Conservation (phyloP, 2,113 vertebrate species). For the Nymphicus hollandicus region DNA sequence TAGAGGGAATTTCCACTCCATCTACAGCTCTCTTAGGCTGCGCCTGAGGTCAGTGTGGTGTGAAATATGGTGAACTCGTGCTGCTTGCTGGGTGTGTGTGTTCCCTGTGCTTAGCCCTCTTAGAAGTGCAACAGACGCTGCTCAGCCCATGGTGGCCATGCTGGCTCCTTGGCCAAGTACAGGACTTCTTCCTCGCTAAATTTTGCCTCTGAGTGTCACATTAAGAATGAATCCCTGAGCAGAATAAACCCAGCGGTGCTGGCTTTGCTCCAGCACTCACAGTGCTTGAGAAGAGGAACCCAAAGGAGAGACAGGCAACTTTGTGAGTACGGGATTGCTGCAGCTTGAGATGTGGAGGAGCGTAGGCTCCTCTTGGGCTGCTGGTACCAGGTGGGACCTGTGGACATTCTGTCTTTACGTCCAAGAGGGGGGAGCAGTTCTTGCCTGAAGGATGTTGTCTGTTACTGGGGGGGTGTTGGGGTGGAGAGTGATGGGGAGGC, state of each 20-base stretch:
- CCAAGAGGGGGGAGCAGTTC: background rate
- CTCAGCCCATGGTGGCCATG: rapidly evolving
- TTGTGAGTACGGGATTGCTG: rapidly evolving
- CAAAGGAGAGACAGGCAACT: background rate
- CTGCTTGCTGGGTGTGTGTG: background rate
- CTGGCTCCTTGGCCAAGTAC: background rate
- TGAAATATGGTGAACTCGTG: rapidly evolving
- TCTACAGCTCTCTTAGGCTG: background rate
- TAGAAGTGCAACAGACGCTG: background rate
- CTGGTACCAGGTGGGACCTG: rapidly evolving
- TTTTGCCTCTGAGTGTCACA: rapidly evolving
- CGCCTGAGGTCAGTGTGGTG: background rate
- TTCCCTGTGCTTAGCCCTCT: background rate
- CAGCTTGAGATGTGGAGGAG: background rate
- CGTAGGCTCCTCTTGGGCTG: background rate
- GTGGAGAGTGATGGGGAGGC: background rate
- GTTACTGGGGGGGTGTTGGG: background rate
- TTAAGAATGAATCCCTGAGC: background rate
- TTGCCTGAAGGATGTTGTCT: background rate
- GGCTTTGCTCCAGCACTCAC: background rate
- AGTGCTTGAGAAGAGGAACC: background rate
- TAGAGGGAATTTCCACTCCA: background rate
- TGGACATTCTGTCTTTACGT: background rate
- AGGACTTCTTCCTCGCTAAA: background rate
- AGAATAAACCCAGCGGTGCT: background rate